These are phyloP conservation scores for Cheilosia variabilis DNA, from an alignment of 2,888 invertebrate genomes.

Conservation along the genomic window DNA sequence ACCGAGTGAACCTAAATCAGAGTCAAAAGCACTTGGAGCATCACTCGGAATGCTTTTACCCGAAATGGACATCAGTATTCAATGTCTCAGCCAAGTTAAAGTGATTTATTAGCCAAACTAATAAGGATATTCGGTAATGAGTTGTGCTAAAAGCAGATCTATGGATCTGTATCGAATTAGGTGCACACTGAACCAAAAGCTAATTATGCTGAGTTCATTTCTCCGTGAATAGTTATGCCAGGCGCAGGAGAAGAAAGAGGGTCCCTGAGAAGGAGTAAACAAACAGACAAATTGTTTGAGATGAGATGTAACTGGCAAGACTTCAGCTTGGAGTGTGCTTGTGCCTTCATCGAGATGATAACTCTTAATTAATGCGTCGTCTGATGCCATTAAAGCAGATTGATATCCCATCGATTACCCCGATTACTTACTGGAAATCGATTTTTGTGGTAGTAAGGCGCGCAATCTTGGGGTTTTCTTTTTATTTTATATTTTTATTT, in stretches of 20 bases:
- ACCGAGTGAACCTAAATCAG: neutral
- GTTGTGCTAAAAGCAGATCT: neutral
- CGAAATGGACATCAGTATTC: slow-evolving; percentile 10
- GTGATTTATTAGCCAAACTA: neutral
- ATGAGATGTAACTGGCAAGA: slow-evolving; percentile 26
- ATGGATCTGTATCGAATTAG: neutral
- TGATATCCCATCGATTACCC: slow-evolving; percentile 46
- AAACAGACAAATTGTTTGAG: too few relatives aligned
- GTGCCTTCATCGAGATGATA: slow-evolving; percentile 33
- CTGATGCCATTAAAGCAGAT: slow-evolving; percentile 32
- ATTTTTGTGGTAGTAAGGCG: slow-evolving; percentile 19
- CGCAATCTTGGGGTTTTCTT: neutral
- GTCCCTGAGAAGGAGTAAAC: too few relatives aligned
- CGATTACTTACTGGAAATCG: slow-evolving; percentile 48
- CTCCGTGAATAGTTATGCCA: slow-evolving; percentile 1
- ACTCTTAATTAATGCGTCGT: slow-evolving; percentile 52
- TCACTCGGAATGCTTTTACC: slow-evolving; percentile 10
- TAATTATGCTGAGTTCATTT: slow-evolving; percentile 41
- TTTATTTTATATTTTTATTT: neutral
- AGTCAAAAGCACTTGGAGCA: neutral
- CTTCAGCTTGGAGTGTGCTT: neutral
- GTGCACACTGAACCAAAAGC: slow-evolving; percentile 4
- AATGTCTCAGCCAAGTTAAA: neutral
- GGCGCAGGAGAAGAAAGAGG: too few relatives aligned
- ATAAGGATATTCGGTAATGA: slow-evolving; percentile 16